A percentile compares a stretch with the other conserved stretches of the same genome.
phyloP scores from a whole-genome alignment of 2,888 invertebrate species.

The Nebria brevicollis region DNA sequence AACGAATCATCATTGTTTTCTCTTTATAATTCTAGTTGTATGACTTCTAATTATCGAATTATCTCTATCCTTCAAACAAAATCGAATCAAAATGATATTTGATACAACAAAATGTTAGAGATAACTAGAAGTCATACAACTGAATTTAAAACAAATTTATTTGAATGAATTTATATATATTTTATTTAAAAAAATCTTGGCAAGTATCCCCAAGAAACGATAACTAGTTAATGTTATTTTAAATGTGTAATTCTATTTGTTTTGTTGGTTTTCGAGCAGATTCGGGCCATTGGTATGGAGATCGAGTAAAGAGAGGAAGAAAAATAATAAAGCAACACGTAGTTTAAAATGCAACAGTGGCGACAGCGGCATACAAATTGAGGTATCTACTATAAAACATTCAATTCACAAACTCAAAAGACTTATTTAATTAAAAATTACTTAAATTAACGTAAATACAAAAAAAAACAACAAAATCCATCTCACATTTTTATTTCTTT shows the following conservation, averaged over 20 bases:
- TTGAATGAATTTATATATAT: background rate
- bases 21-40: background rate
- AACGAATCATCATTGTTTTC: background rate
- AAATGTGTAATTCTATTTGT: background rate
- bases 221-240: background rate
- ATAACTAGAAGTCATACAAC: background rate
- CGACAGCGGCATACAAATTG: slow-evolving; percentile 79
- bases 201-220: background rate
- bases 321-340: slow-evolving; percentile 72
- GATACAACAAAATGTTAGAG: no score
- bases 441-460: slow-evolving; percentile 3
- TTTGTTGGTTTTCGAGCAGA: slow-evolving; percentile 59
- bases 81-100: no score
- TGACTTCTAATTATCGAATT: background rate
- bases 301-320: slow-evolving; percentile 76
- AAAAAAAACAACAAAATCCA: background rate
- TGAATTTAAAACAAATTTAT: background rate
- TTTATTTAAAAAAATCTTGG: slow-evolving; percentile 6
- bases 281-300: slow-evolving; percentile 79
- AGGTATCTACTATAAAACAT: slow-evolving; percentile 58
- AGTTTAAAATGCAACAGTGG: slow-evolving; percentile 79
- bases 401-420: background rate
- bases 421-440: background rate
- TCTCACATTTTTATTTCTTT: slow-evolving; percentile 10
- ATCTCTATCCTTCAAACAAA: background rate